These are phyloP conservation scores for Hormaphis cornu DNA, from an alignment of 1,140 invertebrate species.

Conservation along the genomic window DNA sequence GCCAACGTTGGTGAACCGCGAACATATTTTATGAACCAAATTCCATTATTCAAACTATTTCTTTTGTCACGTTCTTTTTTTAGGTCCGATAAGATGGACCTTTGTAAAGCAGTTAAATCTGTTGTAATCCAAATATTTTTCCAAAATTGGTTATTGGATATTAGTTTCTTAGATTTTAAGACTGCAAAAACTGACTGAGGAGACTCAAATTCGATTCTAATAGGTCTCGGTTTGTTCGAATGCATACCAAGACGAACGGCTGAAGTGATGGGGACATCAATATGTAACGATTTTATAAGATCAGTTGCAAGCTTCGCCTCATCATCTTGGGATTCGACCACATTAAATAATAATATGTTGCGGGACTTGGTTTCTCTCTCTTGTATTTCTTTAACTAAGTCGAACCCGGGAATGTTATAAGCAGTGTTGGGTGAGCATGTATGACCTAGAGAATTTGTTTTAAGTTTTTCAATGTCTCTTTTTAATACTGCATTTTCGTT, in stretches of 20 bases:
- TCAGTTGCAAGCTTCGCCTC: neutral
- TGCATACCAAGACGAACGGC: neutral
- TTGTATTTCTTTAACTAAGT: neutral
- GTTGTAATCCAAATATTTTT: neutral
- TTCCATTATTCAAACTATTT: neutral
- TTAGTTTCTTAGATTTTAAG: neutral
- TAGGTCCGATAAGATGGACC: neutral
- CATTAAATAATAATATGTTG: neutral
- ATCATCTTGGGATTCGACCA: neutral
- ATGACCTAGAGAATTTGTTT: neutral
- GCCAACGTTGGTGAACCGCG: neutral
- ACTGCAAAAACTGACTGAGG: neutral
- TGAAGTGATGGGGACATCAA: neutral
- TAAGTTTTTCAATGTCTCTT: neutral
- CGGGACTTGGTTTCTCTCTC: neutral
- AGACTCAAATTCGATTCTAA: neutral
- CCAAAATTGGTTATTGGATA: neutral
- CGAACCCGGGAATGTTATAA: neutral
- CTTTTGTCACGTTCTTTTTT: neutral
- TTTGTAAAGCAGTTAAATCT: neutral
- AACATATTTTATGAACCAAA: neutral
- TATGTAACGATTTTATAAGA: neutral
- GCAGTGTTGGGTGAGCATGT: neutral
- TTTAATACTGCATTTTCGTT: neutral
- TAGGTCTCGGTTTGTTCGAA: slow-evolving; percentile 1